Percentiles rank a stretch among this genome's conserved stretches.
These are phyloP conservation scores for Gonocerus acuteangulatus DNA, from an alignment of 2,888 invertebrate genomes.

Conservation along the genomic window DNA sequence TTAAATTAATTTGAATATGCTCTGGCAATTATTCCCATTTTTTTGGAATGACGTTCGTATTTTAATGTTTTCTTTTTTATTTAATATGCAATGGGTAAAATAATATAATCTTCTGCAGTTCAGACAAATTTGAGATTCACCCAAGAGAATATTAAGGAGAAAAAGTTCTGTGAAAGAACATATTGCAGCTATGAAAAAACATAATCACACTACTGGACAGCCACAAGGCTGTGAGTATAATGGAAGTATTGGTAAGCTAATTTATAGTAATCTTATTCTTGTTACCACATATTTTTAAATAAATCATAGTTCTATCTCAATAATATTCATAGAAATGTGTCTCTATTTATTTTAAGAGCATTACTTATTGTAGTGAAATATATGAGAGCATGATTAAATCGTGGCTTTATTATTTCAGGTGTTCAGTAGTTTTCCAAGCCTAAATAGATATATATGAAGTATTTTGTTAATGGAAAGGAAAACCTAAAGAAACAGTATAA, in stretches of 20 bases:
- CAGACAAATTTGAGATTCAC: not conserved
- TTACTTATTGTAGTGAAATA: not conserved
- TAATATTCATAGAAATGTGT: not conserved
- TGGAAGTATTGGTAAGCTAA: slow-evolving; percentile 12
- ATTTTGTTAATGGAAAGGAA: not conserved
- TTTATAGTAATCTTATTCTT: no score
- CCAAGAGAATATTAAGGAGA: not conserved
- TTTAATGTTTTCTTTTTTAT: not conserved
- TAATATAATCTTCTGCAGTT: slow-evolving; percentile 8
- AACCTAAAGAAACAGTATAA: not conserved
- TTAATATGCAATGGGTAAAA: not conserved
- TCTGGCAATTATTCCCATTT: not conserved
- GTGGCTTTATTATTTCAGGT: slow-evolving; percentile 6
- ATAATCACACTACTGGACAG: slow-evolving; percentile 3
- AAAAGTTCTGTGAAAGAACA: slow-evolving; percentile 11
- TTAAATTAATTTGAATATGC: not conserved
- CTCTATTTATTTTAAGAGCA: not conserved
- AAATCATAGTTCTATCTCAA: not conserved
- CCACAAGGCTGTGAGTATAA: slow-evolving; percentile 12
- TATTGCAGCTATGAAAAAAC: slow-evolving; percentile 21
- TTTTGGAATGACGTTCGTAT: not conserved
- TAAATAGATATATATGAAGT: not conserved
- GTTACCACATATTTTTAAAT: no score
- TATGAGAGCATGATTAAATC: no score
- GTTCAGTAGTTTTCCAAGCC: not conserved